Evolutionary conservation across 1,140 invertebrate species (phyloP).

Genomic region (Leptestheria dahalacensis): DNA sequence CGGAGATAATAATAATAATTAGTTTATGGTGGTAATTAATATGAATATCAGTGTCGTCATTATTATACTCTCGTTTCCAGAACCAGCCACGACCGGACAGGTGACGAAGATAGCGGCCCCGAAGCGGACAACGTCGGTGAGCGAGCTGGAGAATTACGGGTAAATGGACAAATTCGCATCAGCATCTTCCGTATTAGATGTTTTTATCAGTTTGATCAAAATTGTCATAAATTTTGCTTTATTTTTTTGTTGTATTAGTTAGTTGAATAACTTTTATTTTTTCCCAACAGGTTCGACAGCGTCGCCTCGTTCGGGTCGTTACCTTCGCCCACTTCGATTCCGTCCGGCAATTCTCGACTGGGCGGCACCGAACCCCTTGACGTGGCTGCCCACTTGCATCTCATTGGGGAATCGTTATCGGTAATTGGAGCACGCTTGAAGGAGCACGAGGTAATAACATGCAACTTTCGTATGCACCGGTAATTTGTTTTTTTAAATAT

Average conservation of each 20-base stretch:
- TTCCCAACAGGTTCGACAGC: neutral
- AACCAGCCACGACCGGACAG: too few relatives aligned
- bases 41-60: too few relatives aligned
- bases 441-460: constrained; percentile 58
- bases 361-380: constrained; percentile 51
- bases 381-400: constrained; percentile 78
- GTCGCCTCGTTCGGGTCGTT: neutral
- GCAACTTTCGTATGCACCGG: constrained; percentile 1
- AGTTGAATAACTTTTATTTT: neutral
- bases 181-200: too few relatives aligned
- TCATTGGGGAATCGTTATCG: constrained; percentile 80
- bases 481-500: too few relatives aligned
- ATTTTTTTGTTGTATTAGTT: too few relatives aligned
- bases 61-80: too few relatives aligned
- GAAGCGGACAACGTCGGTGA: neutral
- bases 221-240: too few relatives aligned
- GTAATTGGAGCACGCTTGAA: constrained; percentile 84
- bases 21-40: neutral
- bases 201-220: too few relatives aligned
- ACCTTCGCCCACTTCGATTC: neutral
- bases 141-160: neutral
- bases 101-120: neutral
- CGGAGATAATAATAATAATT: neutral
- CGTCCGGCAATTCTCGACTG: neutral
- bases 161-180: too few relatives aligned